These are phyloP conservation scores for Spermophilus dauricus DNA, from an alignment of 2,113 vertebrate species.

Conservation along the genomic window DNA sequence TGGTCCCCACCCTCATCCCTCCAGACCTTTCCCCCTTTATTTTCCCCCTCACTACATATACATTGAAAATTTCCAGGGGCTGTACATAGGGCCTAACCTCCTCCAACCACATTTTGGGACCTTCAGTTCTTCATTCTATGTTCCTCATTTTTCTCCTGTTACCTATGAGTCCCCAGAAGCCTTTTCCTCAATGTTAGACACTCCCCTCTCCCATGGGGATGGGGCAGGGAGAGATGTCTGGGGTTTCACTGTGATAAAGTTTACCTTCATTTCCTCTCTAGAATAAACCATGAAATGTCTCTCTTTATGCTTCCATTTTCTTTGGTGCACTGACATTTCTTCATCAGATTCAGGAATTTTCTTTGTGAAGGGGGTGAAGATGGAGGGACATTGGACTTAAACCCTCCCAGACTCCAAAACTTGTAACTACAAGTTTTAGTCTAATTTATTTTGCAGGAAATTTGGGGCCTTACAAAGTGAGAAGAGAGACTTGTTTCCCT, in stretches of 20 bases:
- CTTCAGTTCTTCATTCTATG: not conserved
- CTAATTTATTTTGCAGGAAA: not conserved
- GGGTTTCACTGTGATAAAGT: constrained; percentile 2
- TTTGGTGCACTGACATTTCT: constrained; percentile 20
- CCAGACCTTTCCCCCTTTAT: not conserved
- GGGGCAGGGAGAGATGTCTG: not conserved
- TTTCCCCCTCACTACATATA: not conserved
- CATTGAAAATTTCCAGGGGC: not conserved
- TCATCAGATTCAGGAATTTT: constrained; percentile 20
- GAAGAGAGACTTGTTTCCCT: not conserved
- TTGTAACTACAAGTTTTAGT: not conserved
- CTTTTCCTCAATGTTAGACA: not conserved
- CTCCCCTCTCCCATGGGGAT: not conserved
- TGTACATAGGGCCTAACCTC: not conserved
- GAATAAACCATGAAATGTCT: constrained; percentile 56
- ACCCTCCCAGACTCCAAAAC: not conserved
- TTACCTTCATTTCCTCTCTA: constrained; percentile 32
- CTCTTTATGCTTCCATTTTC: constrained; percentile 1
- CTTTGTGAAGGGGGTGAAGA: not conserved
- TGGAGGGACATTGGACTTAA: not conserved
- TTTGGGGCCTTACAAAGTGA: not conserved
- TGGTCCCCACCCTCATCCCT: not conserved
- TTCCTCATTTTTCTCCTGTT: not conserved
- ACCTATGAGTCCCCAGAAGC: not conserved
- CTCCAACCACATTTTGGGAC: constrained; percentile 45